Conservation (phyloP, 2,888 invertebrate genomes). For the Cryptosula pallasiana region DNA sequence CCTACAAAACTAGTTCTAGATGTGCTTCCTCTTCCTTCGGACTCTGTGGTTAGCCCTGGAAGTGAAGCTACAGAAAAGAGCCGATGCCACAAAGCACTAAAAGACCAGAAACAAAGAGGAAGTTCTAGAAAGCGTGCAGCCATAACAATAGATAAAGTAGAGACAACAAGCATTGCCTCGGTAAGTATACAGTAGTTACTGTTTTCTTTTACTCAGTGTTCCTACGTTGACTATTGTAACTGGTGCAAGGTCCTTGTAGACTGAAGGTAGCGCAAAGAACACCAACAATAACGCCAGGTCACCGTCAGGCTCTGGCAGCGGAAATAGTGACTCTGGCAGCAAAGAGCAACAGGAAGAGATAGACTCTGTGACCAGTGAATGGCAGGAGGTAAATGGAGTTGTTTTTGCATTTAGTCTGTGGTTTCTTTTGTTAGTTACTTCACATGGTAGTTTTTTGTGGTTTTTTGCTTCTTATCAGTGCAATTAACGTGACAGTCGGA, state of each 20-base stretch:
- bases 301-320: background rate
- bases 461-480: too few relatives aligned
- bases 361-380: slow-evolving; percentile 8
- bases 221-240: too few relatives aligned
- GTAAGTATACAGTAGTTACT: too few relatives aligned
- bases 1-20: background rate
- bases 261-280: background rate
- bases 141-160: background rate
- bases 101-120: too few relatives aligned
- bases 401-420: too few relatives aligned
- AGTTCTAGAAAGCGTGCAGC: background rate
- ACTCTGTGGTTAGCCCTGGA: background rate
- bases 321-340: background rate
- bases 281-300: background rate
- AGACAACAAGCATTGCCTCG: too few relatives aligned
- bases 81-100: too few relatives aligned
- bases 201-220: too few relatives aligned
- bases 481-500: too few relatives aligned
- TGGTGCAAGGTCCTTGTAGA: too few relatives aligned
- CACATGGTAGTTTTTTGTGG: too few relatives aligned
- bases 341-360: background rate
- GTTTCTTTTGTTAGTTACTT: too few relatives aligned
- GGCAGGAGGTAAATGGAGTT: slow-evolving; percentile 23
- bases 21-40: background rate
- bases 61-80: background rate